These are phyloP conservation scores for Centropristis striata DNA, from an alignment of 2,113 vertebrate genomes.

Conservation along the genomic window DNA sequence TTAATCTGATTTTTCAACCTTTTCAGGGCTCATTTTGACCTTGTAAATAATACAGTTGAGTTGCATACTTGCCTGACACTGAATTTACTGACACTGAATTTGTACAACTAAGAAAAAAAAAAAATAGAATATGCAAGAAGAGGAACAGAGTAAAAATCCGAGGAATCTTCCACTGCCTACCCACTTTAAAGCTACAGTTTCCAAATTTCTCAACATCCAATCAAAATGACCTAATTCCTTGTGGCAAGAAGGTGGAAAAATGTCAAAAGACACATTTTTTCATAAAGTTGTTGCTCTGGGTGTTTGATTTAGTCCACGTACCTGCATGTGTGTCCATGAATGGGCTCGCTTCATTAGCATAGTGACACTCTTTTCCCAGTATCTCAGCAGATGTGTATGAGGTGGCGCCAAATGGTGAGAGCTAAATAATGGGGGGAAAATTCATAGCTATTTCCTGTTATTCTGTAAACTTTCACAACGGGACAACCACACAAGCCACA, in stretches of 20 bases:
- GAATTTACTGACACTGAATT: background rate
- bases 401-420: conserved; percentile 66
- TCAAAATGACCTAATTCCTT: too few relatives aligned
- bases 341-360: conserved; percentile 23
- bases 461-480: conserved; percentile 74
- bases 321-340: background rate
- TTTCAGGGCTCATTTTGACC: conserved; percentile 20
- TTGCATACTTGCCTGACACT: conserved; percentile 1
- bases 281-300: background rate
- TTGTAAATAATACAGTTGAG: background rate
- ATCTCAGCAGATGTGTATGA: conserved; percentile 65
- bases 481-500: conserved; percentile 75
- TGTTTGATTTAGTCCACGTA: background rate
- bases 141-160: background rate
- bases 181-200: background rate
- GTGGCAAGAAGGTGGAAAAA: too few relatives aligned
- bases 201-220: background rate
- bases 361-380: conserved; percentile 40
- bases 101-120: too few relatives aligned
- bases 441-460: conserved; percentile 80
- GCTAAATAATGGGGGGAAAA: conserved; percentile 63
- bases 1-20: conserved; percentile 22
- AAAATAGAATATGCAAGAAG: background rate
- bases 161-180: background rate
- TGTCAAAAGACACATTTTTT: too few relatives aligned